These are phyloP conservation scores for Pteromalus puparum DNA, from an alignment of 1,140 invertebrate species.

Conservation along the genomic window DNA sequence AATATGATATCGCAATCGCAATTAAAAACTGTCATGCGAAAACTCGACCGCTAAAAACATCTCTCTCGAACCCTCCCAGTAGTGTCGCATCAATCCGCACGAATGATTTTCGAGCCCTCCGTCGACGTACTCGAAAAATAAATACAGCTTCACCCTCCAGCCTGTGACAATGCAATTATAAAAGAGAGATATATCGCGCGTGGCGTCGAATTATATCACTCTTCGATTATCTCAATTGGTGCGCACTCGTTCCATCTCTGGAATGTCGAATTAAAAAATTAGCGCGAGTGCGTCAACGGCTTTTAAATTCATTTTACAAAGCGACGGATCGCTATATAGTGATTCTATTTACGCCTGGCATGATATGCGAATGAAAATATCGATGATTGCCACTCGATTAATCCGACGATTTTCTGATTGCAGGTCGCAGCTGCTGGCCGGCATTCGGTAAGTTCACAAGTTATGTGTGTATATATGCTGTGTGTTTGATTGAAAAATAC, in stretches of 20 bases:
- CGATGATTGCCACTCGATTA: not conserved
- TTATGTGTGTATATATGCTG: no score
- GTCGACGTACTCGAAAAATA: conserved; percentile 19
- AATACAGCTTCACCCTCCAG: not conserved
- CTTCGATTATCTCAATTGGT: conserved; percentile 20
- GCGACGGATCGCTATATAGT: no score
- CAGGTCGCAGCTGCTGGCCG: not conserved
- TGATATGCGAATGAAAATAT: no score
- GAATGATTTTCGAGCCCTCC: not conserved
- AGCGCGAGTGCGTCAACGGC: no score
- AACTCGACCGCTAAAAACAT: not conserved
- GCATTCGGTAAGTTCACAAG: not conserved
- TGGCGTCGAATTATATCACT: conserved; percentile 28
- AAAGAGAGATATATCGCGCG: not conserved
- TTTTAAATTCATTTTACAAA: not conserved
- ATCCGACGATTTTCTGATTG: not conserved
- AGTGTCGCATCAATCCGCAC: not conserved
- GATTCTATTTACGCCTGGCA: no score
- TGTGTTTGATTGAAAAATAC: no score
- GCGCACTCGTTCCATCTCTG: not conserved
- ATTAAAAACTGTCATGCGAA: not conserved
- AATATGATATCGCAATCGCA: not conserved
- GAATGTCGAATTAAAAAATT: conserved; percentile 41
- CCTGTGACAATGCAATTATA: conserved; percentile 20
- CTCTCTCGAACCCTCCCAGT: no score